Evolutionary conservation across 2,797 vertebrate genomes (phyloP).

Genomic region (Mallotus villosus): DNA sequence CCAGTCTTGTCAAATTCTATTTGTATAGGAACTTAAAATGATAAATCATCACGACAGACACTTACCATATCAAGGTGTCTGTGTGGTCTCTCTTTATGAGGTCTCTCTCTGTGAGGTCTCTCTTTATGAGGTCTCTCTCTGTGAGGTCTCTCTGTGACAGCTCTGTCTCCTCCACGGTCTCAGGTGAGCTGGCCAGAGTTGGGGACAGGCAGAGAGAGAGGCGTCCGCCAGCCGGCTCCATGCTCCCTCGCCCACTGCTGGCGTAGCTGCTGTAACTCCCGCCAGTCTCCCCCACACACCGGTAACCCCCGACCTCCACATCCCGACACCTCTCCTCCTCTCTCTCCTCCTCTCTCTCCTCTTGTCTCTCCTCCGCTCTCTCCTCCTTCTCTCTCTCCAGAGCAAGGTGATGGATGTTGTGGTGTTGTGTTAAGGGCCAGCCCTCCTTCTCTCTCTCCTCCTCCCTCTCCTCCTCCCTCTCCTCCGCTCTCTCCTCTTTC

Average conservation of each 20-base stretch:
- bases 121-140: constrained; percentile 25
- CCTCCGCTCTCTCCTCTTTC: too few species aligned
- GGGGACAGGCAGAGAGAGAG: constrained; percentile 69
- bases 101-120: constrained; percentile 18
- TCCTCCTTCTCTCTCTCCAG: too few species aligned
- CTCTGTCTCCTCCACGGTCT: constrained; percentile 57
- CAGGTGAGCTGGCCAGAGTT: constrained; percentile 60
- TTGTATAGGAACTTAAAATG: background rate
- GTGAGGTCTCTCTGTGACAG: constrained; percentile 16
- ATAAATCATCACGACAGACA: background rate
- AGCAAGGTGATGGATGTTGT: too few species aligned
- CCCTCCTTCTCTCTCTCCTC: background rate
- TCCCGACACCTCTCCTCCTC: constrained; percentile 30
- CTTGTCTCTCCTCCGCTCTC: too few species aligned
- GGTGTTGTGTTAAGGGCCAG: too few species aligned
- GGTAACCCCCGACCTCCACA: constrained; percentile 32
- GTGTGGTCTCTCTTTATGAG: background rate
- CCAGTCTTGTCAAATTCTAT: background rate
- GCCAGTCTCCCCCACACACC: constrained; percentile 51
- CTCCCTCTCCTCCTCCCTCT: background rate
- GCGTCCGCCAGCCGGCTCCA: constrained; percentile 66
- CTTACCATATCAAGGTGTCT: constrained; percentile 59
- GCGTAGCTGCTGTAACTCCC: constrained; percentile 85
- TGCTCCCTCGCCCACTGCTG: constrained; percentile 91
- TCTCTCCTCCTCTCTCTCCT: constrained; percentile 17